phyloP scores from a whole-genome alignment of 1,140 invertebrate genomes.

The Eriosoma lanigerum region DNA sequence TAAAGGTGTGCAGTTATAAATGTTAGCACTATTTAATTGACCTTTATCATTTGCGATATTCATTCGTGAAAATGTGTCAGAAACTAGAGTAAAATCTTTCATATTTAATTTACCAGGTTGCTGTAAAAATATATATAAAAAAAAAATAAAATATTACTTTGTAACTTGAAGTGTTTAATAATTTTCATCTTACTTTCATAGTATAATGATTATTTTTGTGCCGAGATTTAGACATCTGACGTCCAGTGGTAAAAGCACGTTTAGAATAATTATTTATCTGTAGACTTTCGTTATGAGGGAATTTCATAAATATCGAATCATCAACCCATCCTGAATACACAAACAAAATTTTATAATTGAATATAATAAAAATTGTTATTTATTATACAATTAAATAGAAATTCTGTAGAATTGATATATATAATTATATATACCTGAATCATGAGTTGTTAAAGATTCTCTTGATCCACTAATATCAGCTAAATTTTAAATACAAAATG shows the following conservation, averaged over 20 bases:
- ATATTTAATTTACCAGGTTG: slow-evolving; percentile 88
- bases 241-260: slow-evolving; percentile 80
- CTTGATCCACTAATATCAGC: slow-evolving; percentile 76
- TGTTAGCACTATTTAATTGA: slow-evolving; percentile 58
- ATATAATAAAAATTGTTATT: background rate
- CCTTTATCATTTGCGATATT: slow-evolving; percentile 65
- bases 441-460: slow-evolving; percentile 74
- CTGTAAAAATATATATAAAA: slow-evolving; percentile 58
- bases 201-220: slow-evolving; percentile 78
- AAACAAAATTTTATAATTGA: slow-evolving; percentile 2
- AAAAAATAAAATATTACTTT: too few relatives aligned
- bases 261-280: slow-evolving; percentile 68
- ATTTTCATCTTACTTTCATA: slow-evolving; percentile 66
- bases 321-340: slow-evolving; percentile 65
- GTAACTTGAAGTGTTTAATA: too few relatives aligned
- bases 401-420: too few relatives aligned
- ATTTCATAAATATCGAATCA: slow-evolving; percentile 63
- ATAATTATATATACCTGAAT: slow-evolving; percentile 65
- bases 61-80: slow-evolving; percentile 80
- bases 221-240: slow-evolving; percentile 68
- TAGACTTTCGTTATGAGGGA: slow-evolving; percentile 59
- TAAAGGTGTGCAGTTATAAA: slow-evolving; percentile 72
- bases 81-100: slow-evolving; percentile 85
- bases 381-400: too few relatives aligned
- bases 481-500: slow-evolving; percentile 58